phyloP scores from a whole-genome alignment of 92 coral and sea anemone genomes.

The Isaurus tuberculatus region DNA sequence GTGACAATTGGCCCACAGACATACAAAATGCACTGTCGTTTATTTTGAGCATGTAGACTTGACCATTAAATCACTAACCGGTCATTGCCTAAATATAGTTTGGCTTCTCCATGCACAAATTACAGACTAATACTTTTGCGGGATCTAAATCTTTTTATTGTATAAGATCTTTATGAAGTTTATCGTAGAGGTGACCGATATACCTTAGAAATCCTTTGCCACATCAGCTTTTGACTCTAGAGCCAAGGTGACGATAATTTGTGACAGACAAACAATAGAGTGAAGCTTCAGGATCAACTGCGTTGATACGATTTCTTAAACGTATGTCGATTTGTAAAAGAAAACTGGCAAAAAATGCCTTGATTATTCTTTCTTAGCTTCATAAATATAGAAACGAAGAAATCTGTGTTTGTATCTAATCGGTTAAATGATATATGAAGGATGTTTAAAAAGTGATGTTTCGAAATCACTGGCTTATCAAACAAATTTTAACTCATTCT shows the following conservation, averaged over 20 bases:
- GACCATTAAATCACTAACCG: slow-evolving; percentile 8
- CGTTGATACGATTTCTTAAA: slow-evolving; percentile 5
- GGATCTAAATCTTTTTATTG: not conserved
- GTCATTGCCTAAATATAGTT: slow-evolving; percentile 43
- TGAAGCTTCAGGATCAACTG: not conserved
- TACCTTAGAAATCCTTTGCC: not conserved
- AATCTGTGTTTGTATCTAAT: not conserved
- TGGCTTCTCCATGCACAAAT: slow-evolving; percentile 3
- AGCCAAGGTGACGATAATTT: slow-evolving; percentile 18
- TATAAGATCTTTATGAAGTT: not conserved
- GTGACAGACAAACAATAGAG: slow-evolving; percentile 29
- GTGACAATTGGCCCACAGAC: slow-evolving; percentile 34
- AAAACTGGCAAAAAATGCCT: not conserved
- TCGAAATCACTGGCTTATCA: slow-evolving; percentile 37
- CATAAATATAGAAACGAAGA: not conserved
- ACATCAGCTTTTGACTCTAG: slow-evolving; percentile 17
- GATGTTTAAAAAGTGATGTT: slow-evolving; percentile 17
- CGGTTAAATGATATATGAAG: not conserved
- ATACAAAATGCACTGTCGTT: not conserved
- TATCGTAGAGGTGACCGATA: not conserved
- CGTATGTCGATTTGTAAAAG: not conserved
- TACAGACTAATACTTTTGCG: not conserved
- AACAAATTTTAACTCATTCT: slow-evolving; percentile 19
- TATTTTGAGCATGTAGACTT: slow-evolving; percentile 37
- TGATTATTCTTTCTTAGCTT: not conserved